phyloP scores from a whole-genome alignment of 2,797 vertebrate species.

The Sternarchorhynchus goeldii region DNA sequence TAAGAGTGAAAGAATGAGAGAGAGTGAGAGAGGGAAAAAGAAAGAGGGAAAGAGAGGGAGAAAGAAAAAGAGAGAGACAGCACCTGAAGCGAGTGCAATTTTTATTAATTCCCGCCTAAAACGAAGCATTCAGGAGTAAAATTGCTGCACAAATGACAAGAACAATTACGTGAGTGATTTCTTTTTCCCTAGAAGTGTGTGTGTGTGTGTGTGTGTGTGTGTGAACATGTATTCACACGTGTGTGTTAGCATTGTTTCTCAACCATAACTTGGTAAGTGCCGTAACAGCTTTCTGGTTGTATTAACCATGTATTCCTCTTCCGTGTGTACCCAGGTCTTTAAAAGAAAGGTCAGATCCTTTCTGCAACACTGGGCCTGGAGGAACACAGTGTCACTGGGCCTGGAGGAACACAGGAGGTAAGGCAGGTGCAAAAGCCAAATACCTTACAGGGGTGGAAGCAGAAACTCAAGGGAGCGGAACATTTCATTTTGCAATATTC shows the following conservation, averaged over 20 bases:
- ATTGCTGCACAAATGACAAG: constrained; percentile 96
- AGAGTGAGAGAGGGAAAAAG: constrained; percentile 72
- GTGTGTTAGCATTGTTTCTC: constrained; percentile 76
- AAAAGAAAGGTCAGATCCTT: constrained; percentile 1
- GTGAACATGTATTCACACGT: constrained; percentile 43
- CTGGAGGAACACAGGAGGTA: background rate
- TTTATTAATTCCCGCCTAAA: constrained; percentile 96
- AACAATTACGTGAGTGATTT: constrained; percentile 92
- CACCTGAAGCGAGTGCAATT: constrained; percentile 92
- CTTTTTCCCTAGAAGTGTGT: constrained; percentile 66
- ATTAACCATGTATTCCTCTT: constrained; percentile 31
- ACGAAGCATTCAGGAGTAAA: constrained; percentile 97
- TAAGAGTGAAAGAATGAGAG: constrained; percentile 75
- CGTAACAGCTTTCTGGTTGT: constrained; percentile 72
- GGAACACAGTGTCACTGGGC: too few relatives aligned
- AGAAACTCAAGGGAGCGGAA: too few relatives aligned
- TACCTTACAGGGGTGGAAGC: too few relatives aligned
- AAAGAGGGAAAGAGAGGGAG: constrained; percentile 76
- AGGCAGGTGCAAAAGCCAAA: too few relatives aligned
- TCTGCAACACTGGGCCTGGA: too few relatives aligned
- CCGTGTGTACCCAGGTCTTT: constrained; percentile 42
- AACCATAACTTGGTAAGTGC: constrained; percentile 78
- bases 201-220: constrained; percentile 67
- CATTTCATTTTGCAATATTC: too few relatives aligned
- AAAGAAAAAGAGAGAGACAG: constrained; percentile 75